Conservation (phyloP, 2,888 invertebrate species). For the Petrolisthes cinctipes region DNA sequence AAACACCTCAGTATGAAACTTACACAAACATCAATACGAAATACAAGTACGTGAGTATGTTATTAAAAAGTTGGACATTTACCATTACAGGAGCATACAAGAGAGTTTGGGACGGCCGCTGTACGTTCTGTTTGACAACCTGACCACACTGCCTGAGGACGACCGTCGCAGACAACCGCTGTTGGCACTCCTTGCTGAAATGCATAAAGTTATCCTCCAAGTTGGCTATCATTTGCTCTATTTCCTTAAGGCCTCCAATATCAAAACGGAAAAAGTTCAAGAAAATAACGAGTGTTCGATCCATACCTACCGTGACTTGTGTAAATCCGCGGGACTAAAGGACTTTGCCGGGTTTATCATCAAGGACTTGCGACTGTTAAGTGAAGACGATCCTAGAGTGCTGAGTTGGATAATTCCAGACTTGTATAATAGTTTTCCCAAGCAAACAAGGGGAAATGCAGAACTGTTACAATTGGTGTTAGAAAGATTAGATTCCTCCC, state of each 20-base stretch:
- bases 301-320: slow-evolving; percentile 61
- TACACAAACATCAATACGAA: background rate
- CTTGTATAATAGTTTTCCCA: slow-evolving; percentile 90
- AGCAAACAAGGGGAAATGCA: slow-evolving; percentile 87
- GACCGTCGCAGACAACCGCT: slow-evolving; percentile 83
- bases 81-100: slow-evolving; percentile 73
- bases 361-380: slow-evolving; percentile 76
- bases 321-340: slow-evolving; percentile 61
- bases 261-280: slow-evolving; percentile 57
- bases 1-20: too few species aligned
- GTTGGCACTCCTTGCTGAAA: slow-evolving; percentile 83
- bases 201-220: slow-evolving; percentile 79
- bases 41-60: background rate
- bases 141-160: slow-evolving; percentile 81
- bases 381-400: slow-evolving; percentile 88
- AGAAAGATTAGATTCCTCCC: slow-evolving; percentile 88
- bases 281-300: slow-evolving; percentile 50
- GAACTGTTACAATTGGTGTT: slow-evolving; percentile 90
- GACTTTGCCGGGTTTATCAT: slow-evolving; percentile 64
- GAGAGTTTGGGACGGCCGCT: slow-evolving; percentile 86
- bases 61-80: background rate
- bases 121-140: slow-evolving; percentile 88
- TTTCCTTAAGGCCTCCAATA: slow-evolving; percentile 79
- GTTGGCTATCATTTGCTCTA: slow-evolving; percentile 77
- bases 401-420: slow-evolving; percentile 94